Evolutionary conservation across 2,113 vertebrate genomes (phyloP).

Genomic region (Plestiodon gilberti): DNA sequence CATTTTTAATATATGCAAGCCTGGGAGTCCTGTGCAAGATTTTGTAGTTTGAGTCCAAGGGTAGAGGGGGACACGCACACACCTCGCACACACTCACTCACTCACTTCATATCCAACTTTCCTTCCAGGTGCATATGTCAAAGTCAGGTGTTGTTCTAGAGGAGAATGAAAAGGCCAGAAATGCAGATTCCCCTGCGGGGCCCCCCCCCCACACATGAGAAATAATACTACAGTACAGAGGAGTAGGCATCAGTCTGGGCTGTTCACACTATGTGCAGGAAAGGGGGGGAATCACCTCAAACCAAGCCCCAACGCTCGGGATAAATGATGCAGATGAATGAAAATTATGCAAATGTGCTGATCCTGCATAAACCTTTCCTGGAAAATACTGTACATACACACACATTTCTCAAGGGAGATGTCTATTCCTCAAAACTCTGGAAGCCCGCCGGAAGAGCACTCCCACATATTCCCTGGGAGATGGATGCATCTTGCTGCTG

Average conservation of each 20-base stretch:
- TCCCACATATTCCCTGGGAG: background rate
- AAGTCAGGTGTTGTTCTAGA: background rate
- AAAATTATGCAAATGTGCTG: background rate
- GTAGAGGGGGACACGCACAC: background rate
- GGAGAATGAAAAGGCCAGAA: background rate
- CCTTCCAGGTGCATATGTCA: background rate
- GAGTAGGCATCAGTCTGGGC: background rate
- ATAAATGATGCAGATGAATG: background rate
- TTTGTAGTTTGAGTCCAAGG: slow-evolving; percentile 33
- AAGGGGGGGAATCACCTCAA: background rate
- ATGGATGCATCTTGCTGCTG: too few relatives aligned
- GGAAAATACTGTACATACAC: background rate
- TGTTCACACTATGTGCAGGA: background rate
- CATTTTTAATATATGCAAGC: background rate
- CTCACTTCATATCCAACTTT: background rate
- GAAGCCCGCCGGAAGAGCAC: background rate
- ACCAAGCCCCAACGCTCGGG: background rate
- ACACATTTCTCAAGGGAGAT: background rate
- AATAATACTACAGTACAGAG: background rate
- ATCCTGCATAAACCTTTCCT: background rate
- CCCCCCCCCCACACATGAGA: too few relatives aligned
- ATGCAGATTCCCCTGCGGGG: too few relatives aligned
- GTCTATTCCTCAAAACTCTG: background rate
- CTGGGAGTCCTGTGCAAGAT: background rate
- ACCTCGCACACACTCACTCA: fast-evolving